These are phyloP conservation scores for Diarsia brunnea DNA, from an alignment of 2,888 invertebrate species.

Conservation along the genomic window DNA sequence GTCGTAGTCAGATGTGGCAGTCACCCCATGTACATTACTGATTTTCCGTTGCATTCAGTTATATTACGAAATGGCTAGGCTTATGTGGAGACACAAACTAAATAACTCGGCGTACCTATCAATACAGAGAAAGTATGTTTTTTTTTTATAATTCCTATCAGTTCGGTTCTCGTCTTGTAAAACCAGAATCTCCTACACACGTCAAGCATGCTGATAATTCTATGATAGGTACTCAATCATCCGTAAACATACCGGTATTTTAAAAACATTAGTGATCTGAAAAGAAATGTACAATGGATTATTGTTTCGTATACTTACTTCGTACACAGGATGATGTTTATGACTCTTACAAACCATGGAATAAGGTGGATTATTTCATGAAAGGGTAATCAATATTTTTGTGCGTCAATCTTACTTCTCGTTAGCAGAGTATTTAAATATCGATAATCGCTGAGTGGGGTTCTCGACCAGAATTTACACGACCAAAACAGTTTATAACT, in stretches of 20 bases:
- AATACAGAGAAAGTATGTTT: background rate
- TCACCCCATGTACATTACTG: background rate
- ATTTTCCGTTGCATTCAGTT: background rate
- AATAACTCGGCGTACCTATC: too few species aligned
- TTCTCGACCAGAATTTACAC: background rate
- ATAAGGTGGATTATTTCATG: background rate
- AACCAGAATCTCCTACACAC: background rate
- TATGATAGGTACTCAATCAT: constrained; percentile 4
- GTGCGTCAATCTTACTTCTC: background rate
- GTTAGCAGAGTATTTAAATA: too few species aligned
- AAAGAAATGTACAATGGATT: background rate
- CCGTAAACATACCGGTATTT: constrained; percentile 15
- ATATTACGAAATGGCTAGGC: background rate
- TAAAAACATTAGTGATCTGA: background rate
- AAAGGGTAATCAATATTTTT: background rate
- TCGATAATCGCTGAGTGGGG: too few species aligned
- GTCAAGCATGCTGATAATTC: background rate
- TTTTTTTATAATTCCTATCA: background rate
- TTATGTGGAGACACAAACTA: background rate
- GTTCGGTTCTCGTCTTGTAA: background rate
- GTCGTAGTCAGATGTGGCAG: background rate
- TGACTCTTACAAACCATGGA: background rate
- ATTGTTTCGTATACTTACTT: background rate
- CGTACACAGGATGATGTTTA: background rate
- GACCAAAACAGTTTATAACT: background rate